Evolutionary conservation across 1,140 invertebrate genomes (phyloP).

Genomic region (Eumeta japonica): DNA sequence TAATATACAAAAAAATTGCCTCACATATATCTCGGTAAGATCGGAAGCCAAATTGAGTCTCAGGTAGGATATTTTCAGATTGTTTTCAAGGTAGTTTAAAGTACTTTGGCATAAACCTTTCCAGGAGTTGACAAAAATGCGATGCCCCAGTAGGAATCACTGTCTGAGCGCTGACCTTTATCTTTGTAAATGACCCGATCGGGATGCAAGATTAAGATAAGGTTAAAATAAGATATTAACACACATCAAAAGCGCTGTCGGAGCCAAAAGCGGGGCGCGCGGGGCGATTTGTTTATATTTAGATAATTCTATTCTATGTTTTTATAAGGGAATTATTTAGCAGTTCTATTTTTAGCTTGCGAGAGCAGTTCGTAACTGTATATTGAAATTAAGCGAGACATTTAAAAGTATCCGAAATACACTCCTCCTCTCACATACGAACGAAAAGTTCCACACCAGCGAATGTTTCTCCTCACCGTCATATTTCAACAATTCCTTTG

Average conservation of each 20-base stretch:
- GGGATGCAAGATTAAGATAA: too few relatives aligned
- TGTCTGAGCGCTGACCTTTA: slow-evolving; percentile 15
- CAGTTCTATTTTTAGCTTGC: too few relatives aligned
- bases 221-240: too few relatives aligned
- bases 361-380: too few relatives aligned
- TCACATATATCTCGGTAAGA: slow-evolving; percentile 15
- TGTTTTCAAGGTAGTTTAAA: slow-evolving; percentile 12
- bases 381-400: slow-evolving; percentile 15
- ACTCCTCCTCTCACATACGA: slow-evolving; percentile 12
- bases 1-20: slow-evolving; percentile 14
- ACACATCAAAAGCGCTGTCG: too few relatives aligned
- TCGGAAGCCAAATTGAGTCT: too few relatives aligned
- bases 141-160: slow-evolving; percentile 15
- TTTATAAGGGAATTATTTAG: too few relatives aligned
- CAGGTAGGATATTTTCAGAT: slow-evolving; percentile 14
- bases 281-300: too few relatives aligned
- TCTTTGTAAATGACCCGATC: slow-evolving; percentile 14
- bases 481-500: slow-evolving; percentile 14
- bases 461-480: slow-evolving; percentile 12
- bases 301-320: too few relatives aligned
- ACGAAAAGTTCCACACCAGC: slow-evolving; percentile 11
- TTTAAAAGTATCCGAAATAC: slow-evolving; percentile 9
- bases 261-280: too few relatives aligned
- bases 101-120: slow-evolving; percentile 17
- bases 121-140: slow-evolving; percentile 16